Evolutionary conservation across 2,888 invertebrate species (phyloP), one percentile per base, ranked within the genome.

Genomic region (Drosophila siamana): DNA sequence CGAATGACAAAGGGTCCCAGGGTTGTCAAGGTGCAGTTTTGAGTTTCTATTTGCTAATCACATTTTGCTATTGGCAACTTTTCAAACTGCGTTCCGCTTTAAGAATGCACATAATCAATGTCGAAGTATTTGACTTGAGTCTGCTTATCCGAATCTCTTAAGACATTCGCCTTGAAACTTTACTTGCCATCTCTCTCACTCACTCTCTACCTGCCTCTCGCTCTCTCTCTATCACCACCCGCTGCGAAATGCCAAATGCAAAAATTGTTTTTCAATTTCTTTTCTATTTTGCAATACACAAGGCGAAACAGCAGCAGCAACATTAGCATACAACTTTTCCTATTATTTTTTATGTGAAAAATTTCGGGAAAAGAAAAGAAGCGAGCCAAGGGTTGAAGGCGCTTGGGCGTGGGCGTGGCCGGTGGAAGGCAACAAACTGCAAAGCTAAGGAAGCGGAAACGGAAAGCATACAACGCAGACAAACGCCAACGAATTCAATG

Each of bases 301-400:
- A 73, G 71, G 65, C 62, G 76, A 67, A 66, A 69, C 51, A 61
- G 60, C 54, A 44, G 44, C 36, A 24, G 54, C 74, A 81, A 74
- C 83, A 86, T 83, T 83, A 86, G 86, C 83, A 83, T 83, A 83
- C 83, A 85, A 85, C 85, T 85, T 85, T 85, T 86, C 87, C 85
- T 85, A 86, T 85, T 85, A 85, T 86, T 85, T 85, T 85, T 85
- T 82, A 85, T 85, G 85, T 80, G 85, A 85, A 86, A 86, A 84
- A 84, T 80, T 86, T 83, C 60, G 28, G 51, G 61, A 54, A 48
- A 62, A 64, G 26, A 46, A 60, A 55, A 40, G 46, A 40, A 46
- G 52, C 22, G 48, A 46, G 54, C 54, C 68, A 80, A 80, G 77
- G 74, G 74, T 71, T 70, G 69, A 30, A 22, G 24, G 33, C 16